Percentiles rank a stretch among this genome's conserved stretches.
Conservation (phyloP, 2,888 invertebrate species). For the Xylocampa areola region DNA sequence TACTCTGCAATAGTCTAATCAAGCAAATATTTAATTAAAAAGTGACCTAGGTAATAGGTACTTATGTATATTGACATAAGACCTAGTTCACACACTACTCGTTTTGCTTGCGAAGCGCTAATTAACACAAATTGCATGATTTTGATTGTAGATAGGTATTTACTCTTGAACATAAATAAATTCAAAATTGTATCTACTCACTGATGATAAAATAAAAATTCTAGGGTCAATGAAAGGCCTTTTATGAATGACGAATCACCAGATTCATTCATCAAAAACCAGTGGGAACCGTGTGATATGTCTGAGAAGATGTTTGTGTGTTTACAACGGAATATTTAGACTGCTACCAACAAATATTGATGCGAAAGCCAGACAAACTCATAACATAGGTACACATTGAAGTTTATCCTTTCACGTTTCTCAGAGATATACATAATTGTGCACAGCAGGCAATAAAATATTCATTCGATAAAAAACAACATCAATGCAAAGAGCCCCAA, state of each 20-base stretch:
- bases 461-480: conserved; percentile 17
- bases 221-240: neutral
- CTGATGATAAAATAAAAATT: too few relatives aligned
- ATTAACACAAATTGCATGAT: too few relatives aligned
- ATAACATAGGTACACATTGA: too few relatives aligned
- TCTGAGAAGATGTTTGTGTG: conserved; percentile 18
- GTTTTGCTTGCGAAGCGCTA: too few relatives aligned
- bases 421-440: conserved; percentile 11
- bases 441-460: conserved; percentile 20
- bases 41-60: too few relatives aligned
- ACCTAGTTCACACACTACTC: too few relatives aligned
- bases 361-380: conserved; percentile 1
- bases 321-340: conserved; percentile 17
- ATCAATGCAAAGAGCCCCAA: conserved; percentile 16
- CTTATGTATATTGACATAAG: too few relatives aligned
- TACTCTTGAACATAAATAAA: too few relatives aligned
- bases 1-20: too few relatives aligned
- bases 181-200: too few relatives aligned
- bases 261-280: neutral
- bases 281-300: conserved; percentile 5
- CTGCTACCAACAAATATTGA: conserved; percentile 9
- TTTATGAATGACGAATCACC: conserved; percentile 4
- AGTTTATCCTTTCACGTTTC: neutral
- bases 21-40: too few relatives aligned
- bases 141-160: too few relatives aligned